Percentiles rank a stretch among this genome's conserved stretches.
These are phyloP conservation scores for Cremastobaeus sp. DNA, from an alignment of 2,888 invertebrate species.

Conservation along the genomic window DNA sequence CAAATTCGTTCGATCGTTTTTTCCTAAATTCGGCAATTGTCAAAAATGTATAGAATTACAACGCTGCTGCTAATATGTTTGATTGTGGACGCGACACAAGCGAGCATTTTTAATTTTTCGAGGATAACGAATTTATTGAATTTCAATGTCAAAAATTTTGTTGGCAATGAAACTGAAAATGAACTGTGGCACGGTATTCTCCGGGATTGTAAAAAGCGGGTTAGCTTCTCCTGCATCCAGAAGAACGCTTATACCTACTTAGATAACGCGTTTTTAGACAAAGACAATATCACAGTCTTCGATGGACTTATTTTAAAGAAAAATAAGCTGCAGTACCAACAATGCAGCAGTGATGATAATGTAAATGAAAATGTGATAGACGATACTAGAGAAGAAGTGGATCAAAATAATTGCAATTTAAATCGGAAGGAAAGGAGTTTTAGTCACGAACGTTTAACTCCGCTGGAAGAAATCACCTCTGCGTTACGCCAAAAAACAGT, in stretches of 20 bases:
- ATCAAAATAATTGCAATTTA: slow-evolving; percentile 62
- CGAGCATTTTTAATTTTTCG: slow-evolving; percentile 67
- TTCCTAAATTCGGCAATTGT: slow-evolving; percentile 20
- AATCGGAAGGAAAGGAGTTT: slow-evolving; percentile 66
- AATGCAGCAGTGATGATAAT: slow-evolving; percentile 67
- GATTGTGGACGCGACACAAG: slow-evolving; percentile 57
- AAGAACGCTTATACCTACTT: slow-evolving; percentile 87
- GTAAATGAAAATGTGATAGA: slow-evolving; percentile 71
- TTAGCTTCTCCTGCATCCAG: slow-evolving; percentile 87
- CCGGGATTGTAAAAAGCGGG: slow-evolving; percentile 83
- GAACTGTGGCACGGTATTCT: slow-evolving; percentile 86
- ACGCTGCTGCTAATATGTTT: slow-evolving; percentile 61
- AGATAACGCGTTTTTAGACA: slow-evolving; percentile 82
- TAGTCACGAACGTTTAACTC: slow-evolving; percentile 76
- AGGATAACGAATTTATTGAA: no score
- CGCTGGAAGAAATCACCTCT: slow-evolving; percentile 87
- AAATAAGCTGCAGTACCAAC: slow-evolving; percentile 81
- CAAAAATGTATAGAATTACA: slow-evolving; percentile 64
- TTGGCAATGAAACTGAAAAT: slow-evolving; percentile 78
- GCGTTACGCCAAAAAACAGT: slow-evolving; percentile 85
- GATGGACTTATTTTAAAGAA: slow-evolving; percentile 83
- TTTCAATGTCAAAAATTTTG: slow-evolving; percentile 70
- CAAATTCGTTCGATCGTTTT: slow-evolving; percentile 10
- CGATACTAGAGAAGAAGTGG: slow-evolving; percentile 66
- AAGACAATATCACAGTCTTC: slow-evolving; percentile 83